Base-by-base conservation (phyloP, 2,113 vertebrate species). In the Tachycineta bicolor region DNA sequence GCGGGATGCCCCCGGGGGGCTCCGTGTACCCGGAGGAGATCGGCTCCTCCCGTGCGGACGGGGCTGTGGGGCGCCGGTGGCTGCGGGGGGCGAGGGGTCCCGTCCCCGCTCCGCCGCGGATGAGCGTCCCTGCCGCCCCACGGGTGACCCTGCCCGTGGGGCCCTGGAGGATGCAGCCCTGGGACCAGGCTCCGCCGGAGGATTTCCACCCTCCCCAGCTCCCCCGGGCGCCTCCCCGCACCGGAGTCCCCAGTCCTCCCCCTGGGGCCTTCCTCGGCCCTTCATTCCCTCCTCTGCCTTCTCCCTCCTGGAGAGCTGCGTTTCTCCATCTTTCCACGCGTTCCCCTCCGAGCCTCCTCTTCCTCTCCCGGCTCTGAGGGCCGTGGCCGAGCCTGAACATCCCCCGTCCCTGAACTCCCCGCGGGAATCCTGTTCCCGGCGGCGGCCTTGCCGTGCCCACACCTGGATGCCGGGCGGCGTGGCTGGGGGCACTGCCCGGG, bases 401-500 rank as follows among this genome's bases (percentile, higher is more conserved):
- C 18, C 11, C 19, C n/a, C 15, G 13, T 11, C 46, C 8, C 19
- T 3, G 47, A 53, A n/a, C 25, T 46, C 69, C 33, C 78, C 1
- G 15, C 0, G 2, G 62, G 46, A 56, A n/a, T 79, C 52, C 21
- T 12, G 26, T 78, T 59, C 55, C 65, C 34, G 0, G 37, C 0
- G 17, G 62, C 20, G 79, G 41, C 83, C 64, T 19, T 23, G 34
- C 55, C 8, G 31, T 37, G 47, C 3, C 63, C 2, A 5, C 47
- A 1, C 5, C 2, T 1, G 60, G 60, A 5, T 63, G 44, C 34
- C 2, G 5, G 23, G 4, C 1, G 20, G 3, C 2, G 6, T 5
- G 44, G 1, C 34, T 0, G 21, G 52, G 34, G 82, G 2, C 76
- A 3, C 16, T 3, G 60, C 82, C 70, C 3, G 5, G 4, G 29